Base-by-base conservation (phyloP, 1,140 invertebrate genomes). In the Ceratina australensis region DNA sequence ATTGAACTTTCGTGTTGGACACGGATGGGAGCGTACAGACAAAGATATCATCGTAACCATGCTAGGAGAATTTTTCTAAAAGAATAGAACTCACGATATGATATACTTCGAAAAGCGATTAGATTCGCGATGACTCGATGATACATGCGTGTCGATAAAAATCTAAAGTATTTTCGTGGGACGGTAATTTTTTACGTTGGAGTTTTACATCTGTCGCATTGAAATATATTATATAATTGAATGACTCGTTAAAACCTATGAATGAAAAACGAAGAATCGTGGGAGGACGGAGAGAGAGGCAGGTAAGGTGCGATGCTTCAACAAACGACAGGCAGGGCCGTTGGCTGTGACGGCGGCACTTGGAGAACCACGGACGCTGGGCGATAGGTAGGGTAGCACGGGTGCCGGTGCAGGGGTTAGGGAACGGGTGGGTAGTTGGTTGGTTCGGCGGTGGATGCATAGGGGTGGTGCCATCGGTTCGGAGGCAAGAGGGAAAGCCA, bases 401-500 rank as follows among this genome's bases (percentile, higher is more conserved):
- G 57, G 67, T 66, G 52, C 66, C 56, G 65, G 63, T 65, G 79
- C 66, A 80, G 80, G 80, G 72, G 72, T 79, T 74, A 74, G 72
- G 63, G 67, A 54, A 42, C 50, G 79, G 77, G 60, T 60, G 84
- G 80, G 69, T 79, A 81, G 82, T 79, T 75, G 82, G 82, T 82
- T 82, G 82, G 81, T 84, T 84, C 72, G 81, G 81, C 78, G 81
- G 84, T 86, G 83, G 85, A 88, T 88, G 86, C 85, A 86, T 83
- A 85, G 87, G 83, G 88, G 88, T 86, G 86, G 80, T 84, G 83
- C 68, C 86, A 85, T 84, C 82, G 81, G 85, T 83, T 85, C 73
- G 79, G 83, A 87, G 87, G 87, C 82, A 83, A 88, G 83, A 86
- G 87, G 87, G 85, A 89, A 86, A 79, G 78, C 86, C 86, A 87